These are phyloP conservation scores for Halcyon chelicuti DNA, from an alignment of 2,797 vertebrate genomes.

Conservation along the genomic window DNA sequence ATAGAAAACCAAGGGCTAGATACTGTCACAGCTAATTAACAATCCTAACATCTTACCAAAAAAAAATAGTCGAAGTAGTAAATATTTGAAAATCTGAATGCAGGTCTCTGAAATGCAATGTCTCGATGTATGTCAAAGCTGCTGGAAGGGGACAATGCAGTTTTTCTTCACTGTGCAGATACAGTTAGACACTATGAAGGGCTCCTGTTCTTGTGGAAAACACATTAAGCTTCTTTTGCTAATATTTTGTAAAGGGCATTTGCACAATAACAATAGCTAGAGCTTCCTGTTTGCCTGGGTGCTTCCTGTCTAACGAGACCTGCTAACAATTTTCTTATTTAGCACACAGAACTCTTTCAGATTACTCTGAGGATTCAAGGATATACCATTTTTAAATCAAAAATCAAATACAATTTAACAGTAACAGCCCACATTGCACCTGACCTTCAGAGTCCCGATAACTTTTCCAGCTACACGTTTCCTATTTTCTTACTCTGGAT, in stretches of 20 bases:
- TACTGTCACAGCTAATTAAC: constrained; percentile 72
- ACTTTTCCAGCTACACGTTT: neutral
- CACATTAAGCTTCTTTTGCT: constrained; percentile 54
- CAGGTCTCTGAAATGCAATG: neutral
- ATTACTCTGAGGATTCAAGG: constrained; percentile 18
- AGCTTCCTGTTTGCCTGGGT: constrained; percentile 73
- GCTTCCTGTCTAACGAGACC: constrained; percentile 67
- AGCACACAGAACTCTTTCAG: constrained; percentile 72
- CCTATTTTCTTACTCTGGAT: constrained; percentile 18
- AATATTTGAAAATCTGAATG: constrained; percentile 67
- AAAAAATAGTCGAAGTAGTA: constrained; percentile 49
- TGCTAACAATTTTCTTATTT: constrained; percentile 67
- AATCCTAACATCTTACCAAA: constrained; percentile 41
- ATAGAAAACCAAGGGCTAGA: constrained; percentile 58
- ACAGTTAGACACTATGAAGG: constrained; percentile 51
- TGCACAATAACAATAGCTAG: constrained; percentile 71
- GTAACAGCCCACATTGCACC: neutral
- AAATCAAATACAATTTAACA: neutral
- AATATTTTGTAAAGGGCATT: constrained; percentile 74
- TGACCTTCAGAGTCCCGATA: constrained; percentile 28
- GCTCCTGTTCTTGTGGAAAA: constrained; percentile 70
- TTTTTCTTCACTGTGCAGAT: constrained; percentile 32
- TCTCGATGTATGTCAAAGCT: constrained; percentile 1
- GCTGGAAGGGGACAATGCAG: neutral
- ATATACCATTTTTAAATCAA: accelerated